Base-by-base conservation (phyloP, 2,888 invertebrate genomes). In the Ommatoiulus sabulosus region DNA sequence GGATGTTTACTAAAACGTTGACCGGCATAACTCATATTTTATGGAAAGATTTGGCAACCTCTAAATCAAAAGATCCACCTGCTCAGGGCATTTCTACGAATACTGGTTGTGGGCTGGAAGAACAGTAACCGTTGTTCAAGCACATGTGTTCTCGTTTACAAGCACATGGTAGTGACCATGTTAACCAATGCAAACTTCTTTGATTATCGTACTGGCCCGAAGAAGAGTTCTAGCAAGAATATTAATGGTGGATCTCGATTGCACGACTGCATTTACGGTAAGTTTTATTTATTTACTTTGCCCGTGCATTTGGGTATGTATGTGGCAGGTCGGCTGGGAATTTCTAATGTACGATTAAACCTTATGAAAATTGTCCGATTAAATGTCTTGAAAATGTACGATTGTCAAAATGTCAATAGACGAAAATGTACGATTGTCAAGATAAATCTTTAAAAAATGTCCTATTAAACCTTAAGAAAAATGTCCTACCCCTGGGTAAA, bases 181-280 rank as follows among this genome's bases (percentile, higher is more conserved):
- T 12, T 72, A 24, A 24, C 72, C 72, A 72, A 72, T 72, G 24
- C 72, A 10, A 24, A 72, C 24, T 24, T 72, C 72, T 72, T 72
- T 10, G 24, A 72, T 24, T 72, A 8, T 72, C 72, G 24, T n/a
- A n/a, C 72, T 24, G n/a, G 24, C 72, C 24, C 24, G 12, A 72
- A 8, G 3, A 7, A 72, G 24, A 72, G 12, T 24, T 24, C 72
- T n/a, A 8, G 72, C 24, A 72, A 72, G 10, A 10, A 7, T n/a
- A 1, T 10, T 72, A n/a, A 72, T 72, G 72, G 10, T 43, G 86
- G 48, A 86, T 86, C 86, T 46, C 86, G 86, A 43, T 86, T 48
- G 48, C 86, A 44, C 20, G 86, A 86, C 44, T 86, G 86, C 86
- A 20, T 86, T 24, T 86, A 86, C 44, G 86, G 86, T 48, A 86